phyloP scores from a whole-genome alignment of 2,888 invertebrate species.

The Pachycephus smyrnensis region DNA sequence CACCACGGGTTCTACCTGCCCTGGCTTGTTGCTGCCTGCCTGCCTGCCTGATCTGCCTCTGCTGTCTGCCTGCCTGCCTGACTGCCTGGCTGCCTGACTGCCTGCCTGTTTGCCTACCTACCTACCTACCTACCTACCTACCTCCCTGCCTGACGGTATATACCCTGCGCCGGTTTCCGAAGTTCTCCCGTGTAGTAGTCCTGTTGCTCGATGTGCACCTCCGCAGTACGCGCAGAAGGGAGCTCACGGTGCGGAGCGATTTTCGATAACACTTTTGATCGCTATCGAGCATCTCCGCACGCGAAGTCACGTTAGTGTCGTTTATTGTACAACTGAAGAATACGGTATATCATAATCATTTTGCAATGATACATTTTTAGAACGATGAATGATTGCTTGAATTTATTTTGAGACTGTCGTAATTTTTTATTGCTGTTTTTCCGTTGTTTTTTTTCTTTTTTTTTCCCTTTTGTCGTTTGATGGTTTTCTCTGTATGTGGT shows the following conservation, averaged over 20 bases:
- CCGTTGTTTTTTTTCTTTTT: too few species aligned
- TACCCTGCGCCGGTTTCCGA: slow-evolving; percentile 34
- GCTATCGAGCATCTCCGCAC: neutral
- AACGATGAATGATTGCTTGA: neutral
- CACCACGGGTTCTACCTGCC: neutral
- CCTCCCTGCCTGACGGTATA: slow-evolving; percentile 31
- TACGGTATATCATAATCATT: neutral
- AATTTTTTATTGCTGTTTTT: too few species aligned
- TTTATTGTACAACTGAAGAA: neutral
- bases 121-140: too few species aligned
- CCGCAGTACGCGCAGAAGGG: slow-evolving; percentile 24
- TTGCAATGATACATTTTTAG: neutral
- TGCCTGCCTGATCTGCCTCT: neutral
- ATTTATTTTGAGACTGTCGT: neutral
- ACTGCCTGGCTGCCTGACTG: too few species aligned
- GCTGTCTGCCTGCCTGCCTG: slow-evolving; percentile 34
- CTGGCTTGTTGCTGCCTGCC: neutral
- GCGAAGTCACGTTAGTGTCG: neutral
- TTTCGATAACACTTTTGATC: neutral
- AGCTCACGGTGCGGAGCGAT: slow-evolving; percentile 13
- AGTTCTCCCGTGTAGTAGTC: slow-evolving; percentile 28
- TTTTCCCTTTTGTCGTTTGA: too few species aligned
- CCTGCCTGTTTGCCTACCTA: too few species aligned
- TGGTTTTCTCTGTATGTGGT: too few species aligned
- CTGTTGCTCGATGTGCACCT: slow-evolving; percentile 21